A percentile compares a stretch with the other conserved stretches of the same genome.
Conservation (phyloP, 2,113 vertebrate species). For the Petroica traversi region DNA sequence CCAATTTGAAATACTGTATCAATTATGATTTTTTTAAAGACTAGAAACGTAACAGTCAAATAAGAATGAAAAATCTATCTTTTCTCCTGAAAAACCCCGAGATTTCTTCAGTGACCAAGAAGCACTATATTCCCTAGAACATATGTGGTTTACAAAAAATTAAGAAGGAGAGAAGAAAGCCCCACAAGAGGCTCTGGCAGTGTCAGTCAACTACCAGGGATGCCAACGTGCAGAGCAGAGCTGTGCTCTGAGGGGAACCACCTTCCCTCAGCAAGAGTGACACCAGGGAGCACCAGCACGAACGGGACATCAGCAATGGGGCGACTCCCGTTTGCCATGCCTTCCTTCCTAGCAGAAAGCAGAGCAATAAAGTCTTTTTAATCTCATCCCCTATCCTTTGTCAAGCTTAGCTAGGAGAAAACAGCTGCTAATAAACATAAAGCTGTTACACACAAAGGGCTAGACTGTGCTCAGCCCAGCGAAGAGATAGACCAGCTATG, state of each 20-base stretch:
- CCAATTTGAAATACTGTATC: background rate
- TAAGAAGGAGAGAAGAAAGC: background rate
- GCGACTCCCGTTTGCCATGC: background rate
- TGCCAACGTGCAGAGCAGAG: background rate
- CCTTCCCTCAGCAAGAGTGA: background rate
- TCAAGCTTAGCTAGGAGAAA: background rate
- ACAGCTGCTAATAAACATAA: conserved; percentile 30
- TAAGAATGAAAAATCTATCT: background rate
- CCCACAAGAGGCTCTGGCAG: background rate
- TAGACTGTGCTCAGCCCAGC: background rate
- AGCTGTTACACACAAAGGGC: conserved; percentile 2
- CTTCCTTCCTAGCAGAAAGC: background rate
- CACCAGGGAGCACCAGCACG: background rate
- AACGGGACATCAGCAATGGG: background rate
- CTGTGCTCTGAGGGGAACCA: background rate
- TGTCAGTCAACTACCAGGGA: background rate
- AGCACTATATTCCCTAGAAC: background rate
- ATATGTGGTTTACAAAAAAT: background rate
- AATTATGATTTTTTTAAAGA: background rate
- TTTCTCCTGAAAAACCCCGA: background rate
- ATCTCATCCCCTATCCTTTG: background rate
- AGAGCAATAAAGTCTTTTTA: background rate
- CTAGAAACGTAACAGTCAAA: background rate
- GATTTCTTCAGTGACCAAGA: background rate
- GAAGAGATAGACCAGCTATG: background rate